Evolutionary conservation across 2,113 vertebrate species (phyloP).

Genomic region (Agapornis roseicollis): DNA sequence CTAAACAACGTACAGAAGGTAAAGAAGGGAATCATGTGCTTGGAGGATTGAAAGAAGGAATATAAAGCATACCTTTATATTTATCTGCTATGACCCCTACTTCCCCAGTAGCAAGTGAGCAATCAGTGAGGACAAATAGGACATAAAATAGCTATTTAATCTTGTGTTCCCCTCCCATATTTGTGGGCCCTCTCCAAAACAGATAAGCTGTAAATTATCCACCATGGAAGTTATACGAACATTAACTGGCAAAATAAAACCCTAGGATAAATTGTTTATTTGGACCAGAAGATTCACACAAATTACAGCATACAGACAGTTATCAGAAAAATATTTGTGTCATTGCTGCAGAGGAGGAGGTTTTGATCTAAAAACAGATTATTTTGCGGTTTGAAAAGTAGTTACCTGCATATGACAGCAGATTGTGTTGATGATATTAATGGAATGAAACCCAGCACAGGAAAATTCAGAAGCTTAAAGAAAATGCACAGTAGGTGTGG

Average conservation of each 20-base stretch:
- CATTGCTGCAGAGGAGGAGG: neutral
- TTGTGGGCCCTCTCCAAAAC: neutral
- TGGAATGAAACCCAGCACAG: neutral
- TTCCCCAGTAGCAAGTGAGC: neutral
- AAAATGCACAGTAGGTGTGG: neutral
- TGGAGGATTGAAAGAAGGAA: neutral
- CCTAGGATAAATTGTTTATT: neutral
- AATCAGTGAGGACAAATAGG: neutral
- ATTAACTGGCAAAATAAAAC: neutral
- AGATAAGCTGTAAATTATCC: neutral
- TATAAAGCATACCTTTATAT: neutral
- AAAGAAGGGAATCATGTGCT: neutral
- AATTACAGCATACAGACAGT: neutral
- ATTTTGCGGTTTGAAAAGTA: constrained; percentile 19
- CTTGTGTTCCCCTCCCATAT: neutral
- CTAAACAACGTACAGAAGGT: neutral
- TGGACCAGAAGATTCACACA: neutral
- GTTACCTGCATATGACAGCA: constrained; percentile 10
- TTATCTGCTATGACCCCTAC: neutral
- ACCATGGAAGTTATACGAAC: neutral
- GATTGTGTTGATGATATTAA: constrained; percentile 27
- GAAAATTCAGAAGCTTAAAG: neutral
- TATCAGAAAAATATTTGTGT: constrained; percentile 13
- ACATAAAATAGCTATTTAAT: constrained; percentile 6
- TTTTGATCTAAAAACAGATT: neutral